Evolutionary conservation across 2,113 vertebrate species (phyloP).

Genomic region (Chunga burmeisteri): DNA sequence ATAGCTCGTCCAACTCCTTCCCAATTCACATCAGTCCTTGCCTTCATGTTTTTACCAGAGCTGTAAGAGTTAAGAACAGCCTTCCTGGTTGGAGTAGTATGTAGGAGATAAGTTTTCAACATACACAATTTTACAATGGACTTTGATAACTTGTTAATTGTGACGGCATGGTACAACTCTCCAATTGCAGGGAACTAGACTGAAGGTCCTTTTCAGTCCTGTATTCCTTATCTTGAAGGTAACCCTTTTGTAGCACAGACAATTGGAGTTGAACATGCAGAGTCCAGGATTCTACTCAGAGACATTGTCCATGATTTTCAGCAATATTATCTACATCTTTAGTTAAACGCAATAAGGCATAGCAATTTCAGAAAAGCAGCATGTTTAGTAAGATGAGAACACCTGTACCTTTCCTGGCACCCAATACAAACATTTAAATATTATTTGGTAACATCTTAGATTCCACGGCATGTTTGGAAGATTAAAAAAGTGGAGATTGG

Average conservation of each 20-base stretch:
- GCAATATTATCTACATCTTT: not conserved
- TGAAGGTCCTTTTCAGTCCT: not conserved
- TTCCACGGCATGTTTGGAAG: constrained; percentile 58
- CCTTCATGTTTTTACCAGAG: not conserved
- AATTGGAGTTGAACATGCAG: not conserved
- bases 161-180: not conserved
- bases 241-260: not conserved
- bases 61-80: not conserved
- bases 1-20: not conserved
- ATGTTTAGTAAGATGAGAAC: not conserved
- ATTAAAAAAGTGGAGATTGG: not conserved
- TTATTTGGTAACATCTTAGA: constrained; percentile 57
- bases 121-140: not conserved
- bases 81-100: not conserved
- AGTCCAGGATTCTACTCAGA: not conserved
- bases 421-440: not conserved
- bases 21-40: not conserved
- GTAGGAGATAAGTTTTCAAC: not conserved
- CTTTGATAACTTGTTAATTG: not conserved
- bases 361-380: not conserved
- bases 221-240: not conserved
- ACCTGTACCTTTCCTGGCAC: not conserved
- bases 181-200: not conserved
- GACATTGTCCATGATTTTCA: not conserved
- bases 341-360: not conserved